Percentiles rank a stretch among this genome's conserved stretches.
Conservation (phyloP, 2,888 invertebrate species). For the Gnatocerus cornutus region DNA sequence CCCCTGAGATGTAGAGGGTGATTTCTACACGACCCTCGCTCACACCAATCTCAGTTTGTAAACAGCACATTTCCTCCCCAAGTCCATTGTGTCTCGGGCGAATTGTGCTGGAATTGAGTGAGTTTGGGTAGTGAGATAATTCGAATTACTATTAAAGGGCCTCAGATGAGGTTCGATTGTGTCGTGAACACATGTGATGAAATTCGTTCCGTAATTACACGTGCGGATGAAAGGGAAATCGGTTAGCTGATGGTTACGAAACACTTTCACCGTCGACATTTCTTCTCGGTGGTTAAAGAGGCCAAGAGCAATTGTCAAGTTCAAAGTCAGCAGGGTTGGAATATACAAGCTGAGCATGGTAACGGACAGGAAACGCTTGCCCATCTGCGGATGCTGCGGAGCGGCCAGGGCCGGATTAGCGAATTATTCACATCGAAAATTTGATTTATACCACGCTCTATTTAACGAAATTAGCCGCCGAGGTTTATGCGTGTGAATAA, state of each 20-base stretch:
- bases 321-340: slow-evolving; percentile 52
- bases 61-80: slow-evolving; percentile 11
- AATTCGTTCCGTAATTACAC: slow-evolving; percentile 31
- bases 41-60: slow-evolving; percentile 22
- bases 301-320: slow-evolving; percentile 61
- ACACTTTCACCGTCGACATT: slow-evolving; percentile 41
- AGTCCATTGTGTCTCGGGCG: slow-evolving; percentile 10
- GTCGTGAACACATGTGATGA: slow-evolving; percentile 24
- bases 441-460: too few species aligned
- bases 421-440: too few species aligned
- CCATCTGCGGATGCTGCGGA: slow-evolving; percentile 23
- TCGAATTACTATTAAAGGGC: slow-evolving; percentile 14
- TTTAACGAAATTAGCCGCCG: too few species aligned
- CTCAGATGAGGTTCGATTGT: slow-evolving; percentile 25
- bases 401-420: slow-evolving; percentile 17
- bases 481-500: too few species aligned
- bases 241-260: slow-evolving; percentile 28
- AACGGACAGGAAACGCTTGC: slow-evolving; percentile 13
- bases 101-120: slow-evolving; percentile 6
- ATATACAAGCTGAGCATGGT: slow-evolving; percentile 14
- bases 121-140: slow-evolving; percentile 13
- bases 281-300: slow-evolving; percentile 57
- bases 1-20: slow-evolving; percentile 21
- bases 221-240: slow-evolving; percentile 37
- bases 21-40: slow-evolving; percentile 11